These are phyloP conservation scores for Oegoconia quadripuncta DNA, from an alignment of 2,888 invertebrate species.

Conservation along the genomic window DNA sequence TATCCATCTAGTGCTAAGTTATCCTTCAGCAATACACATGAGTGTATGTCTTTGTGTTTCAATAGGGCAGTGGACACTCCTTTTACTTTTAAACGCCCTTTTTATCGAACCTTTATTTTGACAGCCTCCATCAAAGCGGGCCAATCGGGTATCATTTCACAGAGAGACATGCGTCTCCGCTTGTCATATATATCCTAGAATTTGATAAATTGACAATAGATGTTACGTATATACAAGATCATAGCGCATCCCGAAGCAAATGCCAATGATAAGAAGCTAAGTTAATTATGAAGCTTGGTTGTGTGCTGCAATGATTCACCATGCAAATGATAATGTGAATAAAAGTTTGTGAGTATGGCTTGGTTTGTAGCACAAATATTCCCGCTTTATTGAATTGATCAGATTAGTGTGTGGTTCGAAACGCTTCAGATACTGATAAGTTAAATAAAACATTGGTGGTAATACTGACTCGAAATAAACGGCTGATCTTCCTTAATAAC, in stretches of 20 bases:
- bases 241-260: constrained; percentile 1
- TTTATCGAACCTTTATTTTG: constrained; percentile 84
- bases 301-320: not conserved
- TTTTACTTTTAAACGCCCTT: constrained; percentile 54
- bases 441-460: not conserved
- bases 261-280: constrained; percentile 29
- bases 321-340: constrained; percentile 1
- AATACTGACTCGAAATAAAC: constrained; percentile 45
- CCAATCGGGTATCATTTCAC: constrained; percentile 89
- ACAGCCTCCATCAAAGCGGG: constrained; percentile 83
- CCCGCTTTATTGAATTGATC: not conserved
- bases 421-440: not conserved
- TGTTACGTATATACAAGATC: constrained; percentile 35
- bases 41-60: constrained; percentile 24
- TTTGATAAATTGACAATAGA: constrained; percentile 60
- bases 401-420: not conserved
- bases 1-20: not conserved
- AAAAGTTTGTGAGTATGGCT: not conserved
- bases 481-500: constrained; percentile 39
- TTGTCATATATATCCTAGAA: constrained; percentile 84
- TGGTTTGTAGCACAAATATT: not conserved
- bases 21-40: not conserved
- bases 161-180: constrained; percentile 83
- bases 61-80: constrained; percentile 42
- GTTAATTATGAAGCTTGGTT: constrained; percentile 30